These are phyloP conservation scores for Apogon talboti DNA, from an alignment of 2,797 vertebrate species.

Conservation along the genomic window DNA sequence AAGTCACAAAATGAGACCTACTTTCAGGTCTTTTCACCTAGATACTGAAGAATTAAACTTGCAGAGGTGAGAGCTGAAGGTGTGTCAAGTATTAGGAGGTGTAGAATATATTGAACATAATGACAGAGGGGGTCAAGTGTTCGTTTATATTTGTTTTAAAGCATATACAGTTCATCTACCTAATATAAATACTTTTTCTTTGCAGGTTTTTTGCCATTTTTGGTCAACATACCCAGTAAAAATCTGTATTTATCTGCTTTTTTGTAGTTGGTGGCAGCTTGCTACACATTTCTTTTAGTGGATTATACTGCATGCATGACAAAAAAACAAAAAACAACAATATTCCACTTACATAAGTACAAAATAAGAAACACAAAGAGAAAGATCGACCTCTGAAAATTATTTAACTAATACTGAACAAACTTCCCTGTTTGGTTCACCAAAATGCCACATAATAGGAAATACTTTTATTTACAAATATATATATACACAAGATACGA, in stretches of 20 bases:
- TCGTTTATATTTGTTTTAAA: constrained; percentile 17
- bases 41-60: neutral
- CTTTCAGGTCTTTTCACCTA: too few relatives aligned
- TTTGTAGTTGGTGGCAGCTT: constrained; percentile 21
- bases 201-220: constrained; percentile 3
- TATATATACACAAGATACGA: constrained; percentile 68
- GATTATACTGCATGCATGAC: constrained; percentile 53
- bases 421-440: constrained; percentile 69
- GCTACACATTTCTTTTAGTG: constrained; percentile 56
- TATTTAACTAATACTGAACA: constrained; percentile 62
- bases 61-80: neutral
- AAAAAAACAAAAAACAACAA: constrained; percentile 44
- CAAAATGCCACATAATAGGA: constrained; percentile 60
- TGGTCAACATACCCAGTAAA: constrained; percentile 19
- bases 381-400: constrained; percentile 55
- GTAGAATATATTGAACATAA: constrained; percentile 32
- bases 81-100: constrained; percentile 46
- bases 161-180: neutral
- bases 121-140: neutral
- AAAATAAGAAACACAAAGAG: constrained; percentile 53
- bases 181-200: constrained; percentile 7
- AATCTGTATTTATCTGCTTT: neutral
- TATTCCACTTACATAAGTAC: constrained; percentile 57
- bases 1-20: too few relatives aligned
- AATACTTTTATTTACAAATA: constrained; percentile 72